Evolutionary conservation across 2,888 invertebrate species (phyloP).

Genomic region (Oligia latruncula): DNA sequence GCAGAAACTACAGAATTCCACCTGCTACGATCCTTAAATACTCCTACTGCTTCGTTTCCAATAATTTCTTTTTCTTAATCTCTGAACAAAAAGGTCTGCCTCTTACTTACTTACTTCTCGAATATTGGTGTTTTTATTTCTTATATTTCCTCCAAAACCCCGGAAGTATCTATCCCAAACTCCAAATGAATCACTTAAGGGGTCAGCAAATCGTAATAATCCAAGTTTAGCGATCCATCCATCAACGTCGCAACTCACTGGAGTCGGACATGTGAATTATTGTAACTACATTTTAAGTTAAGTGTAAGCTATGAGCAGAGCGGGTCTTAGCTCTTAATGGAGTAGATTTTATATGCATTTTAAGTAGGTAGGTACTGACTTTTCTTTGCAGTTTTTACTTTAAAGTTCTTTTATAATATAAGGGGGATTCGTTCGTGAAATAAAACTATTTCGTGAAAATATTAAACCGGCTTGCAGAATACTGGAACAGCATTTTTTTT

Average conservation of each 20-base stretch:
- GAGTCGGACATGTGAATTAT: slow-evolving; percentile 65
- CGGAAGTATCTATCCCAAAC: neutral
- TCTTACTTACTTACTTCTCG: neutral
- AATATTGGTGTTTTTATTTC: neutral
- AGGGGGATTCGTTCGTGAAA: neutral
- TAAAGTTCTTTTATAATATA: neutral
- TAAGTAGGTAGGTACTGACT: neutral
- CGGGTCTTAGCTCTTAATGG: slow-evolving; percentile 1
- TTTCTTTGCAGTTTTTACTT: neutral
- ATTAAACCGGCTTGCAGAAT: neutral
- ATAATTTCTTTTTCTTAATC: neutral
- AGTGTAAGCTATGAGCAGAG: slow-evolving; percentile 45
- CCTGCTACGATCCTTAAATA: neutral
- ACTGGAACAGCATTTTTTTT: neutral
- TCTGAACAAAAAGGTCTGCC: neutral
- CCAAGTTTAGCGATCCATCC: slow-evolving; percentile 51
- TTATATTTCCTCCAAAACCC: neutral
- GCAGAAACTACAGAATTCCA: neutral
- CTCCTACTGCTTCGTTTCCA: neutral
- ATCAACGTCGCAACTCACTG: slow-evolving; percentile 65
- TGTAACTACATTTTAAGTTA: slow-evolving; percentile 56
- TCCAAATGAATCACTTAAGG: slow-evolving; percentile 23
- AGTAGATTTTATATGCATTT: slow-evolving; percentile 6
- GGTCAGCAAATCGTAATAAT: slow-evolving; percentile 60
- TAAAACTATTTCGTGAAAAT: neutral